phyloP scores from a whole-genome alignment of 2,888 invertebrate species.

The Cynaeus angustus region DNA sequence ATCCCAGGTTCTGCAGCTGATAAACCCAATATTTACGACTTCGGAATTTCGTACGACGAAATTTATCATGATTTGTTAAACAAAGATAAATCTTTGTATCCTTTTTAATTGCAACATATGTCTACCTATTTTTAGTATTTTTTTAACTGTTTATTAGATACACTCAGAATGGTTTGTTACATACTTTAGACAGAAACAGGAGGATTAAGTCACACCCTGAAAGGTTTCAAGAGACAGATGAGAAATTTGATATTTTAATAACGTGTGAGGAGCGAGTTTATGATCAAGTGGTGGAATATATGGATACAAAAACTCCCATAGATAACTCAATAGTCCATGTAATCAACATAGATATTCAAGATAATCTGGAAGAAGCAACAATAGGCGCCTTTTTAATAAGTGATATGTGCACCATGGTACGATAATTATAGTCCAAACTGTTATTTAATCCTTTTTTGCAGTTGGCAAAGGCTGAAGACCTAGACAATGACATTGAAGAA shows the following conservation, averaged over 20 bases:
- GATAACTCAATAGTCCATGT: slow-evolving; percentile 95
- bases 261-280: slow-evolving; percentile 99
- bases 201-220: slow-evolving; percentile 96
- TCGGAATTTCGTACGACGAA: slow-evolving; percentile 95
- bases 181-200: slow-evolving; percentile 98
- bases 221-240: slow-evolving; percentile 91
- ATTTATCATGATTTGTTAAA: slow-evolving; percentile 93
- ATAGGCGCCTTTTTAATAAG: slow-evolving; percentile 98
- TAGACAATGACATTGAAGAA: slow-evolving; percentile 99
- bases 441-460: slow-evolving; percentile 29
- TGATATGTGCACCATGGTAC: slow-evolving; percentile 89
- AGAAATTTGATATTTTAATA: slow-evolving; percentile 96
- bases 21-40: slow-evolving; percentile 97
- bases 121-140: not conserved
- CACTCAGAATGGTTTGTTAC: slow-evolving; percentile 97
- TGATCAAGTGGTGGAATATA: slow-evolving; percentile 97
- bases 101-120: slow-evolving; percentile 11
- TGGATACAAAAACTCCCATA: slow-evolving; percentile 86
- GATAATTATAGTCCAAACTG: not conserved
- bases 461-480: slow-evolving; percentile 90
- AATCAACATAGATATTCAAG: slow-evolving; percentile 98
- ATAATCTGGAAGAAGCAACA: slow-evolving; percentile 99
- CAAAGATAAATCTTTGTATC: slow-evolving; percentile 91
- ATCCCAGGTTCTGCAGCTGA: slow-evolving; percentile 95
- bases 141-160: slow-evolving; percentile 66